Evolutionary conservation across 2,888 invertebrate species (phyloP), one percentile per base, ranked within the genome.

Genomic region (Agrochola lota): DNA sequence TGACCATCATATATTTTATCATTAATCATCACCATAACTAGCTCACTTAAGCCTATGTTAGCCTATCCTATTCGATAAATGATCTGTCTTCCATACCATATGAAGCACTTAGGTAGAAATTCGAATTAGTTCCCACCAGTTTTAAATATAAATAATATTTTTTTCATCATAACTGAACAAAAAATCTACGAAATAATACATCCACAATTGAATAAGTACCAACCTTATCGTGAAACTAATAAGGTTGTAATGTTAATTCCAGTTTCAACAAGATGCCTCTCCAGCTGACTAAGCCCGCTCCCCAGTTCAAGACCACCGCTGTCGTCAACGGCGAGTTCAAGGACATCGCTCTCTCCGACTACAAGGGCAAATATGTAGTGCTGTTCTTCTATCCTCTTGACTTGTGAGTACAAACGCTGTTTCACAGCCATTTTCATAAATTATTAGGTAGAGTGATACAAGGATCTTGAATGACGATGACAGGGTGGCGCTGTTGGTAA

Each of bases 381-480:
- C 95, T 99, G n/a, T 99, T 99, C 97, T 99, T 99, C 97, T 99
- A 99, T 91, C 99, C 99, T 0, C 95, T 98, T 75, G 99, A 99
- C 93, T 99, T 99, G 98, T 98, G 93, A 98, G 98, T 97, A 91
- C 17, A 49, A 40, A n/a, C 4, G n/a, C 11, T 11, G n/a, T 15
- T 71, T 49, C 15, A 7, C 35, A 52, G 2, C 5, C 20, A 35
- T 52, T 46, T 23, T 49, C 26, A 30, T 68, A n/a, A 17, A 49
- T 8, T n/a, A 3, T 5, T 40, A 6, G 15, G 2, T 15, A 15
- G 7, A n/a, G 23, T 46, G 46, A 9, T 23, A 15, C 9, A 17
- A 52, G 23, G 30, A 55, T 49, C 49, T 30, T 30, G 62, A 6
- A 59, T 26, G 57, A 26, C 26, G 15, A 15, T 59, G 2, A 46